Evolutionary conservation across 2,888 invertebrate genomes (phyloP).

Genomic region (Agrochola circellaris): DNA sequence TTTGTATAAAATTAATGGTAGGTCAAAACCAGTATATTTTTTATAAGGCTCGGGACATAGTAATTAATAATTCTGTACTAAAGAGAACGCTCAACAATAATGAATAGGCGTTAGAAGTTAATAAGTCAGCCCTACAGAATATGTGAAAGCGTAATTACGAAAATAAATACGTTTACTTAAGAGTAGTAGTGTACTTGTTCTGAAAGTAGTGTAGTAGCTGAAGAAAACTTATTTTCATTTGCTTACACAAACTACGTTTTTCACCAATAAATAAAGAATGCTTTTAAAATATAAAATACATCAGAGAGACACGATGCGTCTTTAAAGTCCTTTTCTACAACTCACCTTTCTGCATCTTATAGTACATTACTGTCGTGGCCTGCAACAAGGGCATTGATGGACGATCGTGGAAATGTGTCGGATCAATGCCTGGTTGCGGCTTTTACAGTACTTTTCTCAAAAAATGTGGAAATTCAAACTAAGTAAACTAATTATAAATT

Average conservation of each 20-base stretch:
- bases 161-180: not conserved
- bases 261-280: not conserved
- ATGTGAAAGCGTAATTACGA: not conserved
- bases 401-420: no score
- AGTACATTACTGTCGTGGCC: no score
- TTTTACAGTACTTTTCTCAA: no score
- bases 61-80: slow-evolving; percentile 39
- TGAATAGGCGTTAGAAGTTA: slow-evolving; percentile 12
- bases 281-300: not conserved
- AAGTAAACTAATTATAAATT: no score
- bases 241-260: not conserved
- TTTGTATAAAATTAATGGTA: not conserved
- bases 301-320: not conserved
- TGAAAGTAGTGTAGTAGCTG: not conserved
- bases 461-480: no score
- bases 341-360: not conserved
- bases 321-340: not conserved
- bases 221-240: not conserved
- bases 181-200: not conserved
- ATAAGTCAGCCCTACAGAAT: slow-evolving; percentile 1
- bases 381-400: no score
- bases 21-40: not conserved
- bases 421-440: no score
- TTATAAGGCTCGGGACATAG: not conserved
- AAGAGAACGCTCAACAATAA: slow-evolving; percentile 13